Evolutionary conservation across 2,888 invertebrate genomes (phyloP).

Genomic region (Tanytarsus gracilentus): DNA sequence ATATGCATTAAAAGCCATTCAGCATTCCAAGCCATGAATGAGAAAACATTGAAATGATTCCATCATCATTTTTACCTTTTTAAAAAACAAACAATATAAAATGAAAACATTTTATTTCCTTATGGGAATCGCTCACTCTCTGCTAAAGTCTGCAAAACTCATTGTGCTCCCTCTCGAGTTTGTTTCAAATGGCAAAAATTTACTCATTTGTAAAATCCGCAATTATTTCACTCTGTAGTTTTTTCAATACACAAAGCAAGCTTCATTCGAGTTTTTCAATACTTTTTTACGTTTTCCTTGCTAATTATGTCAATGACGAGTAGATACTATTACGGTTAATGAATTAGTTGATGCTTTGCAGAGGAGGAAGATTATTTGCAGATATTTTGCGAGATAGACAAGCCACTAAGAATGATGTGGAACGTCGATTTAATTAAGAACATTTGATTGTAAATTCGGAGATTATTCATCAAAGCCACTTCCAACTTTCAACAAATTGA

Average conservation of each 20-base stretch:
- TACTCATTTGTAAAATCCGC: conserved; percentile 18
- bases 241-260: neutral
- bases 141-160: neutral
- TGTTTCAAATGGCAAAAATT: neutral
- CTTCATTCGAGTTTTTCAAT: neutral
- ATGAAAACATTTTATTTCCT: neutral
- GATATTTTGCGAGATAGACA: no score
- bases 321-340: conserved; percentile 17
- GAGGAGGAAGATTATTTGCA: conserved; percentile 7
- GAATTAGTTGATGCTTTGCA: neutral
- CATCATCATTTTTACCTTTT: no score
- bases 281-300: conserved; percentile 1
- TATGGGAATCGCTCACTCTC: neutral
- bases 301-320: conserved; percentile 27
- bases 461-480: conserved; percentile 26
- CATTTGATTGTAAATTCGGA: conserved; percentile 11
- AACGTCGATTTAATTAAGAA: neutral
- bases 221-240: conserved; percentile 10
- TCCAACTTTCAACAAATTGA: conserved; percentile 25
- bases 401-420: no score
- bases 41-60: no score
- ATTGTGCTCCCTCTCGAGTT: neutral
- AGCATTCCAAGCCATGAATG: no score
- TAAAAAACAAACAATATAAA: neutral
- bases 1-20: no score